These are phyloP conservation scores for Nephrotoma appendiculata DNA, from an alignment of 2,888 invertebrate species.

Conservation along the genomic window DNA sequence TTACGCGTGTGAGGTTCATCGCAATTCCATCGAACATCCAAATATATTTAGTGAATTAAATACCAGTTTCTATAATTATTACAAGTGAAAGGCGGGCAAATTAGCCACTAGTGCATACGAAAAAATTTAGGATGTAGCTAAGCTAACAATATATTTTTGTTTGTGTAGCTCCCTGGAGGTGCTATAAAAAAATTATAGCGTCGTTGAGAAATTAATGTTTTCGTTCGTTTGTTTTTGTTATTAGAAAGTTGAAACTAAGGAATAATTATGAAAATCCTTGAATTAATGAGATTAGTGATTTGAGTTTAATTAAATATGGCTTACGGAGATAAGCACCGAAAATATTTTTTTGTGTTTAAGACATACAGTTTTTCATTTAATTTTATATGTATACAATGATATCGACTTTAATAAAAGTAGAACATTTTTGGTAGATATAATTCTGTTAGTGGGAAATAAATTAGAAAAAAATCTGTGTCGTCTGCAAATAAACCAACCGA, in stretches of 20 bases:
- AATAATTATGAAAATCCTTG: not conserved
- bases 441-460: too few species aligned
- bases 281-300: not conserved
- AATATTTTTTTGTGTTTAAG: not conserved
- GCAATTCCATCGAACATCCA: too few species aligned
- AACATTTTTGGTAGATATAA: too few species aligned
- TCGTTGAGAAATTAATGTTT: not conserved
- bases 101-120: not conserved
- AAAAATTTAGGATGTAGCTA: not conserved
- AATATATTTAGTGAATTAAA: too few species aligned
- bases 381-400: too few species aligned
- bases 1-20: too few species aligned
- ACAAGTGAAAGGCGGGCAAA: not conserved
- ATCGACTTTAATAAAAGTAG: too few species aligned
- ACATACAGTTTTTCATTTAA: not conserved
- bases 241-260: not conserved
- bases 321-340: not conserved
- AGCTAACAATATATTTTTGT: not conserved
- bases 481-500: too few species aligned
- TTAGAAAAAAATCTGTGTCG: too few species aligned
- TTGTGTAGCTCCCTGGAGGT: not conserved
- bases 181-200: not conserved
- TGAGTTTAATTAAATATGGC: not conserved
- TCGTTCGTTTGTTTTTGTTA: not conserved
- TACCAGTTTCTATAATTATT: too few species aligned